These are phyloP conservation scores for Rostratula benghalensis DNA, from an alignment of 2,113 vertebrate species.

Conservation along the genomic window DNA sequence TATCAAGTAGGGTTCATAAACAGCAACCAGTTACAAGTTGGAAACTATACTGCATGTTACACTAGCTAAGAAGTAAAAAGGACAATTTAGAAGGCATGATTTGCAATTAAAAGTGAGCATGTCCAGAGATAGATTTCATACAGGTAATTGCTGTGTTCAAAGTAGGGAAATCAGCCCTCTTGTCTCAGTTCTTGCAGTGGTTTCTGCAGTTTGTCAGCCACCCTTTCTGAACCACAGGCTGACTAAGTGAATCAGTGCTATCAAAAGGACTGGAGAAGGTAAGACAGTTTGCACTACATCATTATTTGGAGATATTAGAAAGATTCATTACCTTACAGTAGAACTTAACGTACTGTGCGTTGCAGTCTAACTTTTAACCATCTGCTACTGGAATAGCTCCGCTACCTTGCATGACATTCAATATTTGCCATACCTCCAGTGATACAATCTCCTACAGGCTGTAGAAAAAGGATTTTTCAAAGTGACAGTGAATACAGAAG, in stretches of 20 bases:
- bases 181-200: not conserved
- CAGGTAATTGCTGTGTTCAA: not conserved
- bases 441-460: not conserved
- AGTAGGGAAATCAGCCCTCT: not conserved
- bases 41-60: not conserved
- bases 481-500: not conserved
- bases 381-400: not conserved
- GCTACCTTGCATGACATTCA: not conserved
- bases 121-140: not conserved
- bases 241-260: not conserved
- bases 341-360: not conserved
- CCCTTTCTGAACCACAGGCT: not conserved
- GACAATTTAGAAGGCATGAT: not conserved
- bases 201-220: not conserved
- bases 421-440: not conserved
- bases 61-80: not conserved
- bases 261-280: not conserved
- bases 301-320: not conserved
- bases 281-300: not conserved
- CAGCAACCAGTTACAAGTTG: not conserved
- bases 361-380: not conserved
- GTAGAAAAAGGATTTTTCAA: not conserved
- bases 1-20: not conserved
- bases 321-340: not conserved
- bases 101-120: not conserved